Conservation (phyloP, 2,797 vertebrate genomes). For the Zonotrichia albicollis region DNA sequence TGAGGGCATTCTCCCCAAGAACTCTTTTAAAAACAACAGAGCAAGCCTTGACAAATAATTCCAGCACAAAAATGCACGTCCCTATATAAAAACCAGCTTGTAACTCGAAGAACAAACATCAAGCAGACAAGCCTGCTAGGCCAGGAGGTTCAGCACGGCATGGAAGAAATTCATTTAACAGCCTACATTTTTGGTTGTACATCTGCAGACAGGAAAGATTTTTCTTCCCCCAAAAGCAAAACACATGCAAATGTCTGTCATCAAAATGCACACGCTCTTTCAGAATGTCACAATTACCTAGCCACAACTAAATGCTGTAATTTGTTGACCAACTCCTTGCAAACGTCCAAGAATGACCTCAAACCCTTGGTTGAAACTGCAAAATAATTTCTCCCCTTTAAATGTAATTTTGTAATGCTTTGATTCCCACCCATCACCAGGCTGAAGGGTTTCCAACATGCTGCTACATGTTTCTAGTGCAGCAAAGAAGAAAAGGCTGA, state of each 20-base stretch:
- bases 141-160: not conserved
- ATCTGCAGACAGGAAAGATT: not conserved
- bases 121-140: not conserved
- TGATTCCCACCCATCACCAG: slow-evolving; percentile 15
- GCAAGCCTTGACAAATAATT: not conserved
- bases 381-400: slow-evolving; percentile 34
- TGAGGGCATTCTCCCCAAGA: not conserved
- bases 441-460: slow-evolving; percentile 12
- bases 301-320: slow-evolving; percentile 45
- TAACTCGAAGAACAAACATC: not conserved
- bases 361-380: slow-evolving; percentile 5
- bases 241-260: slow-evolving; percentile 11
- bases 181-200: not conserved
- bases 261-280: not conserved
- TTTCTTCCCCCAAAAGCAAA: slow-evolving; percentile 25
- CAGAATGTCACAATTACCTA: slow-evolving; percentile 31
- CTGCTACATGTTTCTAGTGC: not conserved
- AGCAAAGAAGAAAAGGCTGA: not conserved
- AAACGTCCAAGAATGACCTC: slow-evolving; percentile 27
- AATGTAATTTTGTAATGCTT: not conserved
- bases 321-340: slow-evolving; percentile 38
- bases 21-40: slow-evolving; percentile 3
- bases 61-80: not conserved
- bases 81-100: not conserved
- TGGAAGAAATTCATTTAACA: not conserved